Conservation (phyloP, 2,888 invertebrate species). For the Pyrochroa serraticornis region DNA sequence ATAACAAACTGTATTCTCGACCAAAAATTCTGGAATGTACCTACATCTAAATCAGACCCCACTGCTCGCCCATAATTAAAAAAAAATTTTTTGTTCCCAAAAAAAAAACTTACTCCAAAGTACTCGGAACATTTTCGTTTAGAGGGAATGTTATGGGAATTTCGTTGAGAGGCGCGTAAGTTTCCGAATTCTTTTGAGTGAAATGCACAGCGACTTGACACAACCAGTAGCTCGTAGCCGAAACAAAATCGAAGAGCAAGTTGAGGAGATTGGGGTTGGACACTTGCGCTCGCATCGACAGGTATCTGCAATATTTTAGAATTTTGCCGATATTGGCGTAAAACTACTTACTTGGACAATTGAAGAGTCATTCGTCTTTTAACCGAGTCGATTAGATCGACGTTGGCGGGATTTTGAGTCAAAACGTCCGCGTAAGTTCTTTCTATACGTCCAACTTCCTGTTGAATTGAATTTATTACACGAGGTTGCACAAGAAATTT, state of each 20-base stretch:
- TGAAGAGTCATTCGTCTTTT: constrained; percentile 68
- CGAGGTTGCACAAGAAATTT: constrained; percentile 15
- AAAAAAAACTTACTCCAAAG: constrained; percentile 63
- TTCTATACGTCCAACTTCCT: constrained; percentile 75
- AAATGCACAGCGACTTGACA: constrained; percentile 76
- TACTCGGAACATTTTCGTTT: constrained; percentile 68
- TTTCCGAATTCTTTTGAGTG: constrained; percentile 49
- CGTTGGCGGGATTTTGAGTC: constrained; percentile 61
- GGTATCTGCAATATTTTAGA: constrained; percentile 62
- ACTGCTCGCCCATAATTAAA: no score
- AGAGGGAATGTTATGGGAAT: constrained; percentile 68
- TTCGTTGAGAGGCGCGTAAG: constrained; percentile 68
- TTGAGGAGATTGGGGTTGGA: constrained; percentile 76
- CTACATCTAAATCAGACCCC: constrained; percentile 55
- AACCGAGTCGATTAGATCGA: constrained; percentile 65
- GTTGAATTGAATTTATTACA: constrained; percentile 22
- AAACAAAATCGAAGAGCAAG: constrained; percentile 75
- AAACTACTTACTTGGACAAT: constrained; percentile 64
- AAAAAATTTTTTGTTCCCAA: background rate
- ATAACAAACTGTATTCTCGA: constrained; percentile 86
- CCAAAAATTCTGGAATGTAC: constrained; percentile 87
- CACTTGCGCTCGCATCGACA: constrained; percentile 76
- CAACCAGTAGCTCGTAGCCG: constrained; percentile 84
- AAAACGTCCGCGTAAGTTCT: constrained; percentile 73
- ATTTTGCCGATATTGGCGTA: constrained; percentile 3